Evolutionary conservation across 2,113 vertebrate species (phyloP), one percentile per base, ranked within the genome.

Genomic region (Eira barbara): DNA sequence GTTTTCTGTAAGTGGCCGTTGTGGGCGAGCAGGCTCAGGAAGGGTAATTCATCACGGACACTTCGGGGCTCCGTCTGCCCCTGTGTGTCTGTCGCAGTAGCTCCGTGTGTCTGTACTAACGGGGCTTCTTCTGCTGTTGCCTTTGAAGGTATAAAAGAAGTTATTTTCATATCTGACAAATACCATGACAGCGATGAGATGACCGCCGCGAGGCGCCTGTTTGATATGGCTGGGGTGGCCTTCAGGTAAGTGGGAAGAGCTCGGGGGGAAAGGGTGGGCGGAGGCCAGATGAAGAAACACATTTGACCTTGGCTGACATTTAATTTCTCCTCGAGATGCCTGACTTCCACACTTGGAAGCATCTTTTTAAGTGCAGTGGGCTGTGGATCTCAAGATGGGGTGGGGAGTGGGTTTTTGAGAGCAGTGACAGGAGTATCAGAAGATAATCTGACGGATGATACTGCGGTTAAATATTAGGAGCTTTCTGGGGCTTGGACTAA

Each of bases 141-240:
- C 74, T 94, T 84, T 97, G 55, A 98, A 99, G 99, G 99, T 97
- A 99, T 99, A 96, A 99, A 99, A 95, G 99, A 99, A 93, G 99
- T 99, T 63, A 99, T 99, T 97, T 99, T 99, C 98, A 99, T 99
- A 97, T 99, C 99, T 15, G 99, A 99, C 98, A 99, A 99, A 93
- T 99, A 99, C 93, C 99, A 99, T 0, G 98, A 99, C 96, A 98
- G 96, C 3, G 98, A 97, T 1, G 99, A 99, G 98, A 99, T 99
- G 98, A 99, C 97, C 3, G 99, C 99, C 31, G 99, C 99, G 17
- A 98, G 99, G 81, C 98, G 98, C 52, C 97, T 99, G 98, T 99
- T 99, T 95, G 94, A 98, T 91, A 98, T 99, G 99, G 99, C 99
- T 17, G 98, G 99, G 39, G 76, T 99, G 93, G 88, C 98, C 4